Evolutionary conservation across 2,888 invertebrate genomes (phyloP), one percentile per base, ranked within the genome.

Genomic region (Capitulum mitella): DNA sequence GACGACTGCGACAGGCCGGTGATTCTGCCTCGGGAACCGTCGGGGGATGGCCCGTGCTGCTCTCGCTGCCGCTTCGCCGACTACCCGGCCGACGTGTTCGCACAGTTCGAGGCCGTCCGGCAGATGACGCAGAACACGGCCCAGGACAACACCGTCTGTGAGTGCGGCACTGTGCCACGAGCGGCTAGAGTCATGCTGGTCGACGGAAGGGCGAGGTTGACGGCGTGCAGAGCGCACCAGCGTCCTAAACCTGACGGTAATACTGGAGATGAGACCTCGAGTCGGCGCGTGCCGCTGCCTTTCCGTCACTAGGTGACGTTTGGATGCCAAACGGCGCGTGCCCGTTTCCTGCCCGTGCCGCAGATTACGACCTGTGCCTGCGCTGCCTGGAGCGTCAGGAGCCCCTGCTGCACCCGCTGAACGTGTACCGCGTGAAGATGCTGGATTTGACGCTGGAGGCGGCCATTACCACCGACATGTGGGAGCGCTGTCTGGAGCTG

Each of bases 401-500:
- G 32, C 89, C 89, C 0, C 85, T 93, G 0, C 85, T 95, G 1
- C 92, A 94, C 84, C 89, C 90, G 0, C 85, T 91, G 51, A 94
- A 95, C 85, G 87, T 94, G 79, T 89, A 90, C 86, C 90, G 90
- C 82, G 89, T 94, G 0, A 91, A 92, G 86, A 91, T 92, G 0
- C 83, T 94, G 61, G 95, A 95, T 86, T 88, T 90, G 77, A 93
- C 93, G 0, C 92, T 95, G 84, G 93, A 94, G 84, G 91, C 92
- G 34, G 90, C 92, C 54, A 90, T 95, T 79, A 90, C 92, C 83
- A 88, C 92, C 76, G 89, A 90, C 78, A 87, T 90, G 82, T 97
- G 93, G 93, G 89, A 91, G 40, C 90, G 91, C 80, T 94, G 94
- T 0, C 87, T 91, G 82, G 85, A 86, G n/a, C 92, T 90, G 85